Base-by-base conservation (phyloP, 2,113 vertebrate species). In the Proterorhinus semilunaris region DNA sequence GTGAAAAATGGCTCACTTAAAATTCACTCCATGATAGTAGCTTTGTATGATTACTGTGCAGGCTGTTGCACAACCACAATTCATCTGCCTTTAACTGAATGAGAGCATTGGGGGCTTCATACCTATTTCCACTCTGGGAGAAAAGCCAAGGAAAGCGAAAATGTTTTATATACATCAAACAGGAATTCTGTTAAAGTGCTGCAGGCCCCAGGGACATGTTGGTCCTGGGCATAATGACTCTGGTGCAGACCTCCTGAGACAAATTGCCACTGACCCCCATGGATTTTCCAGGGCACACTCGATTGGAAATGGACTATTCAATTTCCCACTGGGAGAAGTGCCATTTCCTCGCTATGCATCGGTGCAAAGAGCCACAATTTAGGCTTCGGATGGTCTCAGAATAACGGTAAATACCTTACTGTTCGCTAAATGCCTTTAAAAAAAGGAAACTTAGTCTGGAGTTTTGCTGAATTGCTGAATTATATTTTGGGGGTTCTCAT, bases 281-380 rank as follows among this genome's bases (percentile, higher is more conserved):
- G 85, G 88, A 89, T 88, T 87, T 89, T 86, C 80, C 81, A 83
- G 87, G 82, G 85, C 85, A 87, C 78, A 81, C 71, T 87, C 85
- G 61, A 88, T 90, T 90, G 84, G 86, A 91, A 90, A 89, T 84
- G 84, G 88, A 86, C 88, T 84, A 88, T 91, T 92, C 88, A 86
- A 88, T 89, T 89, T 89, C 82, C 86, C 87, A 85, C 79, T 76
- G 75, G 90, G 84, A 86, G 81, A 71, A 66, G 62, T 82, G 81
- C 80, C 81, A 86, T 88, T 90, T 87, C 74, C 84, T 68, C 46
- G 52, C 80, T 58, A 76, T 88, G 85, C 80, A 82, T 87, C 85
- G 83, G 48, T 85, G 76, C 80, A 78, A 86, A 80, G 61, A 70
- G 81, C 70, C 78, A 46, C 51, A 65, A 71, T 83, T 78, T 81